Conservation (phyloP, 2,888 invertebrate genomes). For the Meteorus colon region DNA sequence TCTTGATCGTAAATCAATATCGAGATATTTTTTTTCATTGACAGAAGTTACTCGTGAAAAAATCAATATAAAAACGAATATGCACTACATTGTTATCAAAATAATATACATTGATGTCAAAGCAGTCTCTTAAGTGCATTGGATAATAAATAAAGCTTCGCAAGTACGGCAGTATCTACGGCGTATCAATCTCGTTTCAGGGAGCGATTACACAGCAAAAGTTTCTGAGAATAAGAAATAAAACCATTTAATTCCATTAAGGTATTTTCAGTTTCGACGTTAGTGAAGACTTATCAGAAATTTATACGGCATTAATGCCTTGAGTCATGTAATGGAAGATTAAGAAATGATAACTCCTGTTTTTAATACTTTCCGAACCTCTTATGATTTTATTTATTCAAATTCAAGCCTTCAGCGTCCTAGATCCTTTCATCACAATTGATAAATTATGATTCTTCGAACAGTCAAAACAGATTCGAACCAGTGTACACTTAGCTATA, state of each 20-base stretch:
- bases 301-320: neutral
- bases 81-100: neutral
- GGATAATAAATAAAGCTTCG: constrained; percentile 67
- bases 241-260: constrained; percentile 1
- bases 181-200: constrained; percentile 54
- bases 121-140: constrained; percentile 63
- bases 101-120: neutral
- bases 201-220: neutral
- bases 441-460: too few relatives aligned
- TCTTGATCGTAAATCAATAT: too few relatives aligned
- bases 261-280: neutral
- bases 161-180: constrained; percentile 55
- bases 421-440: too few relatives aligned
- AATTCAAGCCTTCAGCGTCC: too few relatives aligned
- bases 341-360: too few relatives aligned
- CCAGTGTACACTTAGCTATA: too few relatives aligned
- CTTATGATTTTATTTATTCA: too few relatives aligned
- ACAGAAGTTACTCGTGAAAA: neutral
- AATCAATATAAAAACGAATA: neutral
- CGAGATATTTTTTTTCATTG: neutral
- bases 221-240: neutral
- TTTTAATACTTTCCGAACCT: too few relatives aligned
- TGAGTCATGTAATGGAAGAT: too few relatives aligned
- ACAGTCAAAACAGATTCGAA: too few relatives aligned
- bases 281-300: neutral